phyloP scores from a whole-genome alignment of 1,140 invertebrate genomes.

The Episyrphus balteatus region DNA sequence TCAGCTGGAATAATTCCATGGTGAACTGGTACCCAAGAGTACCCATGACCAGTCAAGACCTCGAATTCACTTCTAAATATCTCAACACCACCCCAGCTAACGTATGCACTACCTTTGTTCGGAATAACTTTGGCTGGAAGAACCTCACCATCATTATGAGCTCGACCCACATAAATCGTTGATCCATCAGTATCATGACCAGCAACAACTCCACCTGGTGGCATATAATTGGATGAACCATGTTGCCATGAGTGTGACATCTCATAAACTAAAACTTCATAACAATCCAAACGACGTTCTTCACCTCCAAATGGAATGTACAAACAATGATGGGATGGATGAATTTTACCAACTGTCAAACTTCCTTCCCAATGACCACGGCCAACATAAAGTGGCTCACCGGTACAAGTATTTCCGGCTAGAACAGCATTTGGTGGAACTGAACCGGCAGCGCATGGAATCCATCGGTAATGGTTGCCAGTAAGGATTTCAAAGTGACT shows the following conservation, averaged over 20 bases:
- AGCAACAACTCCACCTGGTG: constrained; percentile 26
- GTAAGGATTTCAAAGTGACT: constrained; percentile 51
- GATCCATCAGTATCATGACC: constrained; percentile 31
- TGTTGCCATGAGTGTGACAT: too few species aligned
- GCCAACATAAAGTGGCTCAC: constrained; percentile 55
- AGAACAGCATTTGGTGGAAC: constrained; percentile 47
- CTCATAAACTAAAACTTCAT: constrained; percentile 19
- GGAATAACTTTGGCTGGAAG: constrained; percentile 25
- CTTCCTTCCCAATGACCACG: constrained; percentile 48
- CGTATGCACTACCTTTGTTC: constrained; percentile 18
- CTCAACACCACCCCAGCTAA: constrained; percentile 48
- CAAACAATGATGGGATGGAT: constrained; percentile 53
- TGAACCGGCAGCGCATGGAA: constrained; percentile 38
- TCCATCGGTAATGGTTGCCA: constrained; percentile 39
- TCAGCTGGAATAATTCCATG: constrained; percentile 40
- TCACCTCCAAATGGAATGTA: constrained; percentile 60
- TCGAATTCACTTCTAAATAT: constrained; percentile 50
- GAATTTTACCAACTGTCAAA: constrained; percentile 61
- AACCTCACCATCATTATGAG: constrained; percentile 20
- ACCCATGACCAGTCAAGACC: constrained; percentile 41
- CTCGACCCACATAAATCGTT: constrained; percentile 31
- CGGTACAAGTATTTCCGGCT: constrained; percentile 46
- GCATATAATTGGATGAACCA: background rate
- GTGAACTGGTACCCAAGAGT: constrained; percentile 37
- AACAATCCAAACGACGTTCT: constrained; percentile 41